Evolutionary conservation across 2,113 vertebrate genomes (phyloP).

Genomic region (Nansenia antarctica): DNA sequence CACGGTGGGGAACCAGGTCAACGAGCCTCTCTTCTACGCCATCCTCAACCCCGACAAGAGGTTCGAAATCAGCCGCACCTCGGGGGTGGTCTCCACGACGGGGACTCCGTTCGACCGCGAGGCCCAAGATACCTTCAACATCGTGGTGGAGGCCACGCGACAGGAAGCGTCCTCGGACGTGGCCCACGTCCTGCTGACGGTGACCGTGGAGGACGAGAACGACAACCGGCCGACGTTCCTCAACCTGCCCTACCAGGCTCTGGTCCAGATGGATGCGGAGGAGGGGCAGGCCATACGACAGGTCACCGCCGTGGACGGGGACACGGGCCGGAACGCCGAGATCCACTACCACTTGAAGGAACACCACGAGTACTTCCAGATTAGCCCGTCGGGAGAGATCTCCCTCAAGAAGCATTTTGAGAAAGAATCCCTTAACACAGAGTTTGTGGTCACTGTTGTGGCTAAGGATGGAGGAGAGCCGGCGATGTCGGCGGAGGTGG

Average conservation of each 20-base stretch:
- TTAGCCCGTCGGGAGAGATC: conserved; percentile 84
- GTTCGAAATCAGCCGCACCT: conserved; percentile 91
- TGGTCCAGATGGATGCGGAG: conserved; percentile 86
- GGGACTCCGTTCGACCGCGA: conserved; percentile 93
- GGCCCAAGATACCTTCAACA: conserved; percentile 82
- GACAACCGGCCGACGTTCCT: conserved; percentile 92
- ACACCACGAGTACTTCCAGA: conserved; percentile 85
- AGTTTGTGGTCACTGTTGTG: conserved; percentile 85
- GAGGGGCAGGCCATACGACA: conserved; percentile 82
- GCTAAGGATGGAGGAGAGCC: conserved; percentile 88
- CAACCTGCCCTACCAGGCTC: conserved; percentile 91
- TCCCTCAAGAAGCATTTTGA: conserved; percentile 86
- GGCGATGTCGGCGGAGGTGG: conserved; percentile 82
- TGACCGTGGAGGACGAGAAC: conserved; percentile 88
- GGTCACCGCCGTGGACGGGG: conserved; percentile 89
- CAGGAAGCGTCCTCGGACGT: conserved; percentile 78
- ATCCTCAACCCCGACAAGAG: conserved; percentile 92
- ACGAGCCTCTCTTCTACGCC: conserved; percentile 90
- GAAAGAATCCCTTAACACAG: conserved; percentile 82
- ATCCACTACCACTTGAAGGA: conserved; percentile 87
- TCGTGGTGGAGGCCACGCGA: conserved; percentile 89
- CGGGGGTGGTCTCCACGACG: conserved; percentile 90
- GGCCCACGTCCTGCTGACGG: conserved; percentile 85
- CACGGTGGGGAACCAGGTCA: conserved; percentile 88
- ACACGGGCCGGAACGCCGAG: conserved; percentile 82